phyloP scores from a whole-genome alignment of 1,140 invertebrate species.

The Pentalonia nigronervosa region DNA sequence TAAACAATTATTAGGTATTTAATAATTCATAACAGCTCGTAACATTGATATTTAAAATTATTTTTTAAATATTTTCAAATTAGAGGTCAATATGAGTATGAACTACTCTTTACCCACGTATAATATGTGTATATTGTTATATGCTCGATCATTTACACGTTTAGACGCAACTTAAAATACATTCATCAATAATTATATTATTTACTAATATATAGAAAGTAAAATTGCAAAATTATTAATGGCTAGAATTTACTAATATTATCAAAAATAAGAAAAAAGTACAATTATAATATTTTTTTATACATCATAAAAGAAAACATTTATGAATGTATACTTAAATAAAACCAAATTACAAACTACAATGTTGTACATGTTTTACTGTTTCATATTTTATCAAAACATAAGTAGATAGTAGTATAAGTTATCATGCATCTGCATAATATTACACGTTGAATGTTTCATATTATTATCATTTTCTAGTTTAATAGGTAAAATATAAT shows the following conservation, averaged over 20 bases:
- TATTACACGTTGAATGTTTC: background rate
- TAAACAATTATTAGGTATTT: background rate
- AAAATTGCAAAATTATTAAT: background rate
- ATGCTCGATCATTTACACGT: background rate
- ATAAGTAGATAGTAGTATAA: background rate
- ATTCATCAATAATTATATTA: background rate
- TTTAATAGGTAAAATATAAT: background rate
- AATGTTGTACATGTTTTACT: background rate
- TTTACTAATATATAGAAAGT: background rate
- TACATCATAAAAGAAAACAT: background rate
- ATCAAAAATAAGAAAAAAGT: background rate
- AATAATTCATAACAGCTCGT: background rate
- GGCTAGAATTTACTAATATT: background rate
- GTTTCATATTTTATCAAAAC: background rate
- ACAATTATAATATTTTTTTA: background rate
- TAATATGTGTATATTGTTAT: background rate
- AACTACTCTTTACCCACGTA: background rate
- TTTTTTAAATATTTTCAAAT: background rate
- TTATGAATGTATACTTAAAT: slow-evolving; percentile 9
- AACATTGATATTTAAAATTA: background rate
- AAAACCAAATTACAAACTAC: background rate
- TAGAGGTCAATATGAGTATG: background rate
- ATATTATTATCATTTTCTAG: background rate
- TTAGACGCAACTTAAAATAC: background rate
- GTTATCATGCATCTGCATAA: background rate